phyloP scores from a whole-genome alignment of 2,888 invertebrate genomes.

The Drosophila kanekoi region DNA sequence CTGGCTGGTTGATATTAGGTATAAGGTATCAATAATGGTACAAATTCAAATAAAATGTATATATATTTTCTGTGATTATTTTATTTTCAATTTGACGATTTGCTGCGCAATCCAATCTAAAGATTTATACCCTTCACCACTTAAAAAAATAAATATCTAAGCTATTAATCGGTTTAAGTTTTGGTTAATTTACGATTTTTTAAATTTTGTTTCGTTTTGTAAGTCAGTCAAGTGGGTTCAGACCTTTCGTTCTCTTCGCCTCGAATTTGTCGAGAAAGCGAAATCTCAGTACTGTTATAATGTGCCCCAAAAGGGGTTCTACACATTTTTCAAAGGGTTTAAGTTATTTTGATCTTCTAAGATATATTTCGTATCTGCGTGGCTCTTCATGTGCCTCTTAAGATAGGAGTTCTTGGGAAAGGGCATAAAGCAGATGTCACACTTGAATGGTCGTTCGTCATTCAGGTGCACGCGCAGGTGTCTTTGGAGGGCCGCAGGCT shows the following conservation, averaged over 20 bases:
- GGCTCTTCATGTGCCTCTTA: slow-evolving; percentile 33
- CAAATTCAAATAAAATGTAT: neutral
- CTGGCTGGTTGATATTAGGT: slow-evolving; percentile 9
- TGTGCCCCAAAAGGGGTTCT: neutral
- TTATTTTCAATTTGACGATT: neutral
- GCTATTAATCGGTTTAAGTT: neutral
- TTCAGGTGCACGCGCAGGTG: slow-evolving; percentile 30
- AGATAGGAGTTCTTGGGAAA: slow-evolving; percentile 28
- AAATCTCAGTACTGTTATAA: neutral
- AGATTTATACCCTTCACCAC: neutral
- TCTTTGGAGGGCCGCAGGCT: slow-evolving; percentile 30
- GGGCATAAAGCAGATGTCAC: slow-evolving; percentile 28
- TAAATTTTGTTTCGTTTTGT: neutral
- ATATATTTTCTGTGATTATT: neutral
- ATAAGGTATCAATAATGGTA: neutral
- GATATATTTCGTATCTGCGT: neutral
- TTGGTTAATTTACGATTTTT: neutral
- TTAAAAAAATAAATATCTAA: slow-evolving; percentile 12
- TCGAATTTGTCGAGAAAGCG: neutral
- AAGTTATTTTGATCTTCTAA: neutral
- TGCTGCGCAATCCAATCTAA: neutral
- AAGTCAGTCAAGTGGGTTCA: slow-evolving; percentile 5
- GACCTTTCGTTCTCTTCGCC: neutral
- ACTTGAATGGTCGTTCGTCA: slow-evolving; percentile 31
- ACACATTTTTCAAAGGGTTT: neutral